Evolutionary conservation across 2,113 vertebrate genomes (phyloP).

Genomic region (Pao palembangensis): DNA sequence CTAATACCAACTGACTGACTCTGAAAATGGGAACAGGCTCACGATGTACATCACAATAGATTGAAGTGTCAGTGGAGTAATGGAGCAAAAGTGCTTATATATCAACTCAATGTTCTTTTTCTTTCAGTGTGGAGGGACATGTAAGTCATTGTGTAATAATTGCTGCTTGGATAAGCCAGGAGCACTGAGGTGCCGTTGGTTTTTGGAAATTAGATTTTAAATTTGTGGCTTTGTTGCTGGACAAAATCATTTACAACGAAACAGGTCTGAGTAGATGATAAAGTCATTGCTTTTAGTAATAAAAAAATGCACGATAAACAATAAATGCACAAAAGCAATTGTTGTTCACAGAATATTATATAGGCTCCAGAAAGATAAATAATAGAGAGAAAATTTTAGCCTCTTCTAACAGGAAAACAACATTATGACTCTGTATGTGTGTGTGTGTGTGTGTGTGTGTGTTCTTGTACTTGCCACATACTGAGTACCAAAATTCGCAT

Average conservation of each 20-base stretch:
- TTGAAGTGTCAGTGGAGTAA: slow-evolving; percentile 38
- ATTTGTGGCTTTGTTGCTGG: background rate
- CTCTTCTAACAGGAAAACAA: no score
- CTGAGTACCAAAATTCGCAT: no score
- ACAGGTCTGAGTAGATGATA: slow-evolving; percentile 14
- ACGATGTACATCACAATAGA: slow-evolving; percentile 32
- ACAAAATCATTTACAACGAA: slow-evolving; percentile 1
- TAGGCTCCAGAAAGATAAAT: no score
- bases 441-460: no score
- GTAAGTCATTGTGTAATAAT: slow-evolving; percentile 23
- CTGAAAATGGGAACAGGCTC: slow-evolving; percentile 17
- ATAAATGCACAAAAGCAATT: no score
- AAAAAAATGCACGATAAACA: background rate
- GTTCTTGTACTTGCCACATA: no score
- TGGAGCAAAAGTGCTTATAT: slow-evolving; percentile 35
- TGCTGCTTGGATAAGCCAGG: slow-evolving; percentile 23
- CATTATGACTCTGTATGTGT: no score
- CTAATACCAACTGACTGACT: slow-evolving; percentile 39
- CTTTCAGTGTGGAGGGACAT: slow-evolving; percentile 11
- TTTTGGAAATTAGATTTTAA: slow-evolving; percentile 14
- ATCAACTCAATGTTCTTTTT: slow-evolving; percentile 33
- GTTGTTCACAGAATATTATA: background rate
- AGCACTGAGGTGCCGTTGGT: background rate
- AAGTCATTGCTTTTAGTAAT: slow-evolving; percentile 18
- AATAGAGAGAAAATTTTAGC: no score